Base-by-base conservation (phyloP, 2,888 invertebrate species). In the Trachelus stipa region DNA sequence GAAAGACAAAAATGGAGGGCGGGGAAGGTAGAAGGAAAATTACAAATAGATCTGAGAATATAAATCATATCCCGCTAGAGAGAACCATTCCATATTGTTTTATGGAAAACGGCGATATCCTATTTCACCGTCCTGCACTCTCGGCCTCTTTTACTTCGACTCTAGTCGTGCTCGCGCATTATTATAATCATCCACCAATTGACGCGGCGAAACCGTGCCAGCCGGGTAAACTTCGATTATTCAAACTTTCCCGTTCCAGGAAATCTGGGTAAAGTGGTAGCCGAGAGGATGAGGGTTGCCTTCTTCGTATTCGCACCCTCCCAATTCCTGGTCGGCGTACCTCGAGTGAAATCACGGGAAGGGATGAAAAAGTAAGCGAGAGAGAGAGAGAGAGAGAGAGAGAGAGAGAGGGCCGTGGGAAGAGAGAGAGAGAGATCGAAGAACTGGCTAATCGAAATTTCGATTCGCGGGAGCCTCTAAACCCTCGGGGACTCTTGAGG, bases 221-320 rank as follows among this genome's bases (percentile, higher is more conserved):
- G 71, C 71, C 71, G 71, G 71, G 31, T 69, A 69, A 69, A 69
- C 71, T 69, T 69, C 71, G 71, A 69, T 69, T 69, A 69, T 69
- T 69, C 71, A 69, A 69, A 69, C 31, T 69, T 69, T 69, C 31
- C 12, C 31, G 71, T 31, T 31, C 31, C 9, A 69, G 12, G 71
- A 33, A 69, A 9, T 15, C 31, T 30, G 12, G 12, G 71, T 15
- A 31, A 34, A 31, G 34, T 34, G 34, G 31, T 9, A 69, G 34
- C 1, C 30, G 71, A 69, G 71, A 30, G 71, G 34, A 69, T 4
- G 71, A 30, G n/a, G 23, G 71, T 30, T 12, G 71, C 40, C 40
- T 40, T 23, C 15, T 40, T 23, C 40, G 40, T 40, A 40, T 40
- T 40, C 9, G 23, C 40, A 40, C 40, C 40, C 40, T 40, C 40